Evolutionary conservation across 2,113 vertebrate genomes (phyloP), one percentile per base, ranked within the genome.

Genomic region (Halcyon malimbica): DNA sequence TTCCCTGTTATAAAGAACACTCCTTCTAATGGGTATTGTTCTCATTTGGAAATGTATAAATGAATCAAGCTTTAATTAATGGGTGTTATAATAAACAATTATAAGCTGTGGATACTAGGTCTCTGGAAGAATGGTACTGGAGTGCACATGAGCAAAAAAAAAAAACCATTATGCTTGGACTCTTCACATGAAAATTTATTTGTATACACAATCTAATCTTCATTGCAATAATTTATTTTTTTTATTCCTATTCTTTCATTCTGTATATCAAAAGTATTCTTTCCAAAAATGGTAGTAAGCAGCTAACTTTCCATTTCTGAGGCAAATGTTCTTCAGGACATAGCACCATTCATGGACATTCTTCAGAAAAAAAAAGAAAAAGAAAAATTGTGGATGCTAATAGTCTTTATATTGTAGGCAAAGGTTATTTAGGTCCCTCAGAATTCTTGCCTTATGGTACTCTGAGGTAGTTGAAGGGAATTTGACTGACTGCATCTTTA

Each of bases 131-230:
- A 42, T 25, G 29, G 24, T 16, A 37, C 33, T 56, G 8, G 78
- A 82, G 7, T 26, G 8, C 48, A 75, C 0, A 2, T 28, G 10
- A 63, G 29, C 11, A 48, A 73, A 67, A 68, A 51, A 39, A 73
- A 67, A 57, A 39, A 31, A 3, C 0, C 3, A 0, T 0, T 10
- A 76, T 1, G 7, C n/a, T 15, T 35, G 23, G 17, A 71, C 10
- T 60, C 23, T 31, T 79, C 33, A 79, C 4, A 26, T 11, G 19
- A 18, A 67, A 84, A 75, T 16, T 20, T 11, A 75, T 85, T 53
- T 76, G 20, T 4, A 60, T 26, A 76, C 2, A 1, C 13, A 93
- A 68, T 59, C 11, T 67, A 19, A 87, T 28, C 39, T 65, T 73
- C 44, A 62, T 2, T 46, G 37, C 41, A 93, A 57, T 3, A 51